Base-by-base conservation (phyloP, 2,888 invertebrate genomes). In the Heteromyza rotundicornis region DNA sequence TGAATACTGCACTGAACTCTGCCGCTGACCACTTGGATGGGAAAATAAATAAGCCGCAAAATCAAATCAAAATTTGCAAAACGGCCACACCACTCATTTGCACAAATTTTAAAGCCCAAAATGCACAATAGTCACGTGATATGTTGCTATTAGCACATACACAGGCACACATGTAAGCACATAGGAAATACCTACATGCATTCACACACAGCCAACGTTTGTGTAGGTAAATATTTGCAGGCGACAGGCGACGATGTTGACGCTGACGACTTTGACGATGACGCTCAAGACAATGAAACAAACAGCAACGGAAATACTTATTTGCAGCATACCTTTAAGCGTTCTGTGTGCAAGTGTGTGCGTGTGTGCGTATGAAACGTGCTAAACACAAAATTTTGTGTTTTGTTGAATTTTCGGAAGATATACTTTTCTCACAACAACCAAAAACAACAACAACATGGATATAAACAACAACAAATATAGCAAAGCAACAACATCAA, bases 1-100 rank as follows among this genome's bases (percentile, higher is more conserved):
- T n/a, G n/a, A n/a, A 40, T 14, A n/a, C 40, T 40, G 40, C n/a
- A 40, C 10, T 47, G 47, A 47, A 20, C 47, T 17, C 47, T n/a
- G n/a, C n/a, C n/a, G n/a, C n/a, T 12, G 14, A 40, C 40, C 10
- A 40, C 40, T 40, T 40, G 5, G 40, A 14, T 12, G 2, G 8
- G 3, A 40, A 47, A 47, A 47, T 47, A 47, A 47, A 47, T 19
- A 47, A 47, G 20, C 47, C 20, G 20, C 47, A 47, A 47, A 47
- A 47, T 47, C 47, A 47, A 19, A 47, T 47, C 47, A 7, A 17
- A 47, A 27, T 7, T 7, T 10, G 5, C 7, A 5, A 27, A 27
- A 27, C 27, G 27, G 27, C 27, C 27, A 27, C 10, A 5, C 7
- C 27, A 27, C 3, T 20, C 47, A 47, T 20, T 47, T 47, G 20